Percentiles rank a stretch among this genome's conserved stretches.
Evolutionary conservation across 2,797 vertebrate species (phyloP).

Genomic region (Acanthornis magna): DNA sequence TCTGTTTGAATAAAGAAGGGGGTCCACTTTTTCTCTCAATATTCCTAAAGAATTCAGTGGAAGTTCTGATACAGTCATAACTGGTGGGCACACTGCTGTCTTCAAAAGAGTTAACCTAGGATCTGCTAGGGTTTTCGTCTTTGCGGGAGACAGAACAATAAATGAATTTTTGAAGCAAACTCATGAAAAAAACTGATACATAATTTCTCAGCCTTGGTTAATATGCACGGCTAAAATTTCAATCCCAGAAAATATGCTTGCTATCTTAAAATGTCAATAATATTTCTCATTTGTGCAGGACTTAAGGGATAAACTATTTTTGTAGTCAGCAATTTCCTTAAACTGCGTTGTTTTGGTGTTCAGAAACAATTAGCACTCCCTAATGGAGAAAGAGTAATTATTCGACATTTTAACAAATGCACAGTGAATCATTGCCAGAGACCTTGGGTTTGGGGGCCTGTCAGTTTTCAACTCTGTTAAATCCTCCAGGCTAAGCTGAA

Average conservation of each 20-base stretch:
- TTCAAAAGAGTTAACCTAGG: neutral
- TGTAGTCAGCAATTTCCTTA: constrained; percentile 25
- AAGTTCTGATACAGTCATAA: neutral
- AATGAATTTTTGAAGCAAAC: neutral
- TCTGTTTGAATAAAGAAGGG: neutral
- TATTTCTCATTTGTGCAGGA: neutral
- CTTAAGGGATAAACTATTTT: constrained; percentile 1
- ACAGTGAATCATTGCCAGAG: constrained; percentile 24
- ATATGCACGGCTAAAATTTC: neutral
- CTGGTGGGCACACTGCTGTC: neutral
- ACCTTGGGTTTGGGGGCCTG: neutral
- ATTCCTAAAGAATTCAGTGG: neutral
- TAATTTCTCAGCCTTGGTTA: neutral
- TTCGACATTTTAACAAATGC: constrained; percentile 33
- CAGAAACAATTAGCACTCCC: constrained; percentile 48
- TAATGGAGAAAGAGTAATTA: constrained; percentile 46
- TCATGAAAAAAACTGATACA: neutral
- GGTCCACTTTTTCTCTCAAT: neutral
- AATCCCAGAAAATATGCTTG: neutral
- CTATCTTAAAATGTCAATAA: neutral
- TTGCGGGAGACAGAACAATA: neutral
- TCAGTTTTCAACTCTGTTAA: constrained; percentile 31
- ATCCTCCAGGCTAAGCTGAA: constrained; percentile 12
- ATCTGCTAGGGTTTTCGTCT: neutral
- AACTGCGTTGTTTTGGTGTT: constrained; percentile 2